Percentiles rank a stretch among this genome's conserved stretches.
phyloP scores from a whole-genome alignment of 2,113 vertebrate genomes.

The Argyrosomus japonicus region DNA sequence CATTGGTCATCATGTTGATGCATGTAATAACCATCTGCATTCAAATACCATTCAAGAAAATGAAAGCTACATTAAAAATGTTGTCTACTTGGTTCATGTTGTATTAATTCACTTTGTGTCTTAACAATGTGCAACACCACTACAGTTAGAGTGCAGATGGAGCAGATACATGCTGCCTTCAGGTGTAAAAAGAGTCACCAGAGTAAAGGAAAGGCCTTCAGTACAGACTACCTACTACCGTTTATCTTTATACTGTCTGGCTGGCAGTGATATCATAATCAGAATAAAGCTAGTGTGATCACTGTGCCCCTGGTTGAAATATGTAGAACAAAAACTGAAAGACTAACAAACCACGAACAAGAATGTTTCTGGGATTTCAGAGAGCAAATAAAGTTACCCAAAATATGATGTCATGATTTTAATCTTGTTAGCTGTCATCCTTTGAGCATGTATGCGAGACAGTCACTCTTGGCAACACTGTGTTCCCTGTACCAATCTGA shows the following conservation, averaged over 20 bases:
- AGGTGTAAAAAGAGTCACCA: background rate
- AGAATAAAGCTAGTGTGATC: background rate
- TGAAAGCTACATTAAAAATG: background rate
- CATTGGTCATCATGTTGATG: background rate
- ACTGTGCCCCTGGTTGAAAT: background rate
- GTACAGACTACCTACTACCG: background rate
- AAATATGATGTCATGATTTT: too few species aligned
- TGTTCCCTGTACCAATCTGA: too few species aligned
- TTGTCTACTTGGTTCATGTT: background rate
- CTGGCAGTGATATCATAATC: background rate
- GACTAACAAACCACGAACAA: background rate
- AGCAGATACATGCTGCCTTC: background rate
- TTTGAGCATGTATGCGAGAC: background rate
- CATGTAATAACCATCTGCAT: background rate
- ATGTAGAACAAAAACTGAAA: background rate
- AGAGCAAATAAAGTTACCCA: background rate
- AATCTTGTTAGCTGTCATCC: too few species aligned
- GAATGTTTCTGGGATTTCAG: background rate
- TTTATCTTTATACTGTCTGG: background rate
- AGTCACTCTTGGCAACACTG: too few species aligned
- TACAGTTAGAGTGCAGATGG: background rate
- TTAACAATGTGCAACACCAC: background rate
- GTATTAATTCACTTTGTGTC: background rate
- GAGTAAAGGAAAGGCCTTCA: background rate
- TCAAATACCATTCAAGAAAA: background rate